These are phyloP conservation scores for Carabus problematicus DNA, from an alignment of 2,888 invertebrate species.

Conservation along the genomic window DNA sequence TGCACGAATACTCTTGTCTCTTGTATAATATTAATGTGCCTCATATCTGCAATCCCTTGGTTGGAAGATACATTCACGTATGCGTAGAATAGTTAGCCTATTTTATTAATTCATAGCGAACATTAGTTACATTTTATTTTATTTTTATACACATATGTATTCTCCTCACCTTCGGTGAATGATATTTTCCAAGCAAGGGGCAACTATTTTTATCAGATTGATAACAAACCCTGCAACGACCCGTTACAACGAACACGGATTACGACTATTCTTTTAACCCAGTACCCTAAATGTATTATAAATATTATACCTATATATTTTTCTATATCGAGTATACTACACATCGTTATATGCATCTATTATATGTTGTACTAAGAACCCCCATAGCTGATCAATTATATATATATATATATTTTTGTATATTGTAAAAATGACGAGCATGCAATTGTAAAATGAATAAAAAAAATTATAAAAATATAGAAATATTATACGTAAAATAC, in stretches of 20 bases:
- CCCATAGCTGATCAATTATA: conserved; percentile 23
- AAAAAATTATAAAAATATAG: conserved; percentile 37
- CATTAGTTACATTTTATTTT: conserved; percentile 7
- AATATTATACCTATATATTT: conserved; percentile 28
- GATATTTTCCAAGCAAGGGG: conserved; percentile 4
- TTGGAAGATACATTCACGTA: conserved; percentile 1
- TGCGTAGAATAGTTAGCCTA: conserved; percentile 14
- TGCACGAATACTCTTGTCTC: not conserved
- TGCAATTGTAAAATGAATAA: conserved; percentile 39
- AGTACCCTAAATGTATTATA: conserved; percentile 23
- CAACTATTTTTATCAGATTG: not conserved
- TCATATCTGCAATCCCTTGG: conserved; percentile 7
- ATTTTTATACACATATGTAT: not conserved
- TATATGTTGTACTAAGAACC: conserved; percentile 33
- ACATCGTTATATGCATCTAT: conserved; percentile 37
- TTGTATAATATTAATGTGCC: not conserved
- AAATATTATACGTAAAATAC: conserved; percentile 24
- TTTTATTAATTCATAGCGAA: conserved; percentile 13
- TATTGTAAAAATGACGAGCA: conserved; percentile 37
- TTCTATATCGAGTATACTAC: conserved; percentile 18
- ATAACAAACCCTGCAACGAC: conserved; percentile 20
- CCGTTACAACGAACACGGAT: conserved; percentile 1
- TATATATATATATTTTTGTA: conserved; percentile 18
- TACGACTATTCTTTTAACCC: not conserved
- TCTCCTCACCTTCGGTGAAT: not conserved